Evolutionary conservation across 2,113 vertebrate species (phyloP).

Genomic region (Myanophis thanlyinensis): DNA sequence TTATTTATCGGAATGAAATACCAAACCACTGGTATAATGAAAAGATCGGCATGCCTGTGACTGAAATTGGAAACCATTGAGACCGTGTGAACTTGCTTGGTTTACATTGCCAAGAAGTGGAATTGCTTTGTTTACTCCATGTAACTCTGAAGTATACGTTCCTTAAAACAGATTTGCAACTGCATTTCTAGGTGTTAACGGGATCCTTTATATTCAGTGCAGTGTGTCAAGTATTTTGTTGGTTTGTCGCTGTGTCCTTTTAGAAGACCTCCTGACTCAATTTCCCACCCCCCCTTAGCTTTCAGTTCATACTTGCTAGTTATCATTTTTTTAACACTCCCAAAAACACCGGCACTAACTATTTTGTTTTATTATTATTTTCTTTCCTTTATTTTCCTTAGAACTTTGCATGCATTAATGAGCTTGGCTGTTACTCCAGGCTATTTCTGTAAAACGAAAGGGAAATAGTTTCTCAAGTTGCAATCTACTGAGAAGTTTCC

Average conservation of each 20-base stretch:
- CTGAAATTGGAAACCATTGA: background rate
- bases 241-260: slow-evolving; percentile 9
- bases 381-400: background rate
- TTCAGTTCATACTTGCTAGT: slow-evolving; percentile 1
- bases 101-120: background rate
- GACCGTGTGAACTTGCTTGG: background rate
- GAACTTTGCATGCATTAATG: slow-evolving; percentile 11
- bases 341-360: background rate
- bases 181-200: slow-evolving; percentile 5
- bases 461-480: background rate
- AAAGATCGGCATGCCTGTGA: background rate
- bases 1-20: background rate
- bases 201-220: background rate
- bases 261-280: background rate
- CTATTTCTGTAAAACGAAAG: background rate
- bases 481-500: background rate
- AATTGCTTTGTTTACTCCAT: slow-evolving; percentile 1
- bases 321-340: slow-evolving; percentile 10
- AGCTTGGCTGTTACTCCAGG: background rate
- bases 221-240: background rate
- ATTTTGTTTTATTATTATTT: background rate
- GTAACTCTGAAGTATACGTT: background rate
- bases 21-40: background rate
- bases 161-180: background rate
- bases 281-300: background rate